Base-by-base conservation (phyloP, 2,888 invertebrate species). In the Acronicta leporina region DNA sequence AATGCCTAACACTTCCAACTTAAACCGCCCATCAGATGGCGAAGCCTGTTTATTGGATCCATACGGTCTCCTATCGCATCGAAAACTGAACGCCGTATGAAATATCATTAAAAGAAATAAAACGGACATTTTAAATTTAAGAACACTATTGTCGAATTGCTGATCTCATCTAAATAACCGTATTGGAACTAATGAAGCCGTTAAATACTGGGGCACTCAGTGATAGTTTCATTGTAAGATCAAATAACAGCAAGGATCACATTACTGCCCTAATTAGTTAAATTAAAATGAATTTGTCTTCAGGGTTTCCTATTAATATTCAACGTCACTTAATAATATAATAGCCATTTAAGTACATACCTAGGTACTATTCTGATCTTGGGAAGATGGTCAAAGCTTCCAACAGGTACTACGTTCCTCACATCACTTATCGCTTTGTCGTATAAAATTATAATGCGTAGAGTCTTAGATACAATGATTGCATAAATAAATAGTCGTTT, bases 61-160 rank as follows among this genome's bases (percentile, higher is more conserved):
- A 67, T 91, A 93, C 0, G 93, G 92, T 54, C 85, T 82, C 59
- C 94, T 83, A 48, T 94, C 92, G 72, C 94, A 94, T 14, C 91
- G 89, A 59, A 90, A 91, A 60, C 83, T 65, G 7, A 44, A 15
- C 6, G 73, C 77, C 49, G 41, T 4, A 58, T 47, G 15, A 20
- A 55, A 3, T 13, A 53, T 9, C 1, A 55, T 11, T 40, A 68
- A 45, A 38, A 56, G 16, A 44, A 6, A 6, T 5, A 51, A 55
- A 16, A 48, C n/a, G 40, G 35, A 46, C 71, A 72, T 72, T 47
- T 16, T 45, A 11, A 14, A 11, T 44, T 38, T 3, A 14, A 9
- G 30, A 45, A 16, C 54, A 30, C 13, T n/a, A n/a, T 52, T 44
- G 61, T 38, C 10, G 33, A 8, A 40, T 48, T 20, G 7, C 5